Evolutionary conservation across 2,113 vertebrate species (phyloP), one percentile per base, ranked within the genome.

Genomic region (Sprattus sprattus): DNA sequence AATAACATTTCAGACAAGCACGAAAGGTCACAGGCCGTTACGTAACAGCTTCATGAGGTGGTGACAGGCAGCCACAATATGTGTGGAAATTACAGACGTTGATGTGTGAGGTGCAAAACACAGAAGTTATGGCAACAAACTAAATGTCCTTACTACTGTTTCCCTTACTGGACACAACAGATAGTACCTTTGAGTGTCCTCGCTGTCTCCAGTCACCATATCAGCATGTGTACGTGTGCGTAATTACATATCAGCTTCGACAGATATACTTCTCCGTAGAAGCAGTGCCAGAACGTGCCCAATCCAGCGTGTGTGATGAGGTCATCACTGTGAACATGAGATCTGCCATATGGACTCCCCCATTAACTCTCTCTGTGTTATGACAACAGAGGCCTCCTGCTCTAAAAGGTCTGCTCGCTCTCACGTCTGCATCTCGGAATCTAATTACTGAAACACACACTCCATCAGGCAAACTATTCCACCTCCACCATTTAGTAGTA

Each of bases 341-440:
- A 71, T 39, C 67, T 89, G 84, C 88, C 91, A 92, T 87, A 91
- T 91, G 92, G 82, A 75, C 81, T 86, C n/a, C 86, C 89, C 81
- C 84, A 86, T 46, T 86, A 45, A 87, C 84, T 71, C 81, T 71
- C 25, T 32, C 71, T 16, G 83, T 49, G 75, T 75, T 81, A 89
- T 88, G 81, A 83, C 90, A 88, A 67, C 57, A 85, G n/a, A 71
- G 45, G 25, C 64, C 57, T 28, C 45, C 47, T 47, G 85, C 28
- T 78, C 78, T 83, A 67, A 83, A 81, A 83, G 78, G 71, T 32
- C 71, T 11, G 11, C 10, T 15, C 28, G 5, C 2, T 15, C 71
- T 39, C 71, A 78, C 71, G 71, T 78, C 71, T 39, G 71, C 71
- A 39, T 13, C 9, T 11, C 32, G 20, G 71, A 78, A 78, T 78